Evolutionary conservation across 2,888 invertebrate genomes (phyloP).

Genomic region (Pseudanteris insignis): DNA sequence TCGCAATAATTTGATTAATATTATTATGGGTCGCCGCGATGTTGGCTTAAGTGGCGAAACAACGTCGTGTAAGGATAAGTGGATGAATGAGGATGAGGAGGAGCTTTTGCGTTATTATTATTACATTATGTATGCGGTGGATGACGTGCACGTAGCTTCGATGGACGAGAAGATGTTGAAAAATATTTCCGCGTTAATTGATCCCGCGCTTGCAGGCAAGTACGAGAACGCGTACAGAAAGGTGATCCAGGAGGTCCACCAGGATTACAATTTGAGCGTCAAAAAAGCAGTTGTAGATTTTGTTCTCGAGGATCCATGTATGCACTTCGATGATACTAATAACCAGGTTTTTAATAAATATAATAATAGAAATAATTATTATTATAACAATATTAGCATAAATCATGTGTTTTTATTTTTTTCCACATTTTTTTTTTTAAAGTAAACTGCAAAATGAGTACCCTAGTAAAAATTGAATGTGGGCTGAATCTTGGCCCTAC

Average conservation of each 20-base stretch:
- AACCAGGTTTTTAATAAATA: constrained; percentile 37
- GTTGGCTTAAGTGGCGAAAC: constrained; percentile 38
- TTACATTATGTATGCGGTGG: constrained; percentile 89
- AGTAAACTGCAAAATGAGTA: too few species aligned
- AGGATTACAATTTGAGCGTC: constrained; percentile 86
- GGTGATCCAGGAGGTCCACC: constrained; percentile 81
- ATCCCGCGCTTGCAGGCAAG: constrained; percentile 70
- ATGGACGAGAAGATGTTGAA: constrained; percentile 79
- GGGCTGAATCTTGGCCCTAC: too few species aligned
- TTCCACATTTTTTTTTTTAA: too few species aligned
- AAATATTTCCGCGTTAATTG: constrained; percentile 73
- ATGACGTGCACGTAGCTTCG: constrained; percentile 88
- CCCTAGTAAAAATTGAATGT: too few species aligned
- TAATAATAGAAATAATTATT: not conserved
- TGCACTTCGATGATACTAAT: constrained; percentile 16
- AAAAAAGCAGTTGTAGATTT: constrained; percentile 94
- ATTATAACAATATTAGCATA: not conserved
- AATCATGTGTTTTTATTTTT: not conserved
- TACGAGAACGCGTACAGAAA: constrained; percentile 72
- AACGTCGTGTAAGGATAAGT: constrained; percentile 53
- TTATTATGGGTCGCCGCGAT: constrained; percentile 70
- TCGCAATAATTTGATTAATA: constrained; percentile 78
- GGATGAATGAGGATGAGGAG: constrained; percentile 70
- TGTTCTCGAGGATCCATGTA: constrained; percentile 80
- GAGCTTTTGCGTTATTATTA: constrained; percentile 85